These are phyloP conservation scores for Zeuzera pyrina DNA, from an alignment of 2,888 invertebrate species.

Conservation along the genomic window DNA sequence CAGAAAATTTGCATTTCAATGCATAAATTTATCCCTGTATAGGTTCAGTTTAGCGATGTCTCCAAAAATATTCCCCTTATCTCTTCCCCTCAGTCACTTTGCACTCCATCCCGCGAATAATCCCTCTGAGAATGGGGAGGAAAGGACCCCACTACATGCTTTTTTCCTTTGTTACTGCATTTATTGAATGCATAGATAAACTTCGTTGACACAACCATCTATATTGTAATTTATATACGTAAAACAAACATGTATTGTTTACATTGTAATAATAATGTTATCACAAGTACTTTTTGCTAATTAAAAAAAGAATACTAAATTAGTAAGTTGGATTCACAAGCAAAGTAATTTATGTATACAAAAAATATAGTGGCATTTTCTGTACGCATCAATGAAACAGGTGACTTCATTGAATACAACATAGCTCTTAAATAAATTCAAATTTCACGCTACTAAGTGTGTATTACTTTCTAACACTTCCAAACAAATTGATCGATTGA, in stretches of 20 bases:
- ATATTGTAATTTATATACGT: neutral
- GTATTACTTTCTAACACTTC: slow-evolving; percentile 33
- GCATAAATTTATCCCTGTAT: slow-evolving; percentile 61
- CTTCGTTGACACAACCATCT: too few species aligned
- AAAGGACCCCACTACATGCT: too few species aligned
- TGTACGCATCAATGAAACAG: neutral
- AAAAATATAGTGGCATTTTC: too few species aligned
- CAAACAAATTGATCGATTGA: slow-evolving; percentile 53
- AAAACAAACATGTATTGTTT: neutral
- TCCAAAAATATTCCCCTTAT: slow-evolving; percentile 51
- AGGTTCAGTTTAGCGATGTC: slow-evolving; percentile 25
- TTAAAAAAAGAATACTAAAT: too few species aligned
- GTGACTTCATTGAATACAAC: slow-evolving; percentile 15
- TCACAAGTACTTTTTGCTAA: too few species aligned
- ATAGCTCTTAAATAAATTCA: slow-evolving; percentile 48
- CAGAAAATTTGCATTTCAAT: slow-evolving; percentile 62
- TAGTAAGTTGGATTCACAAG: too few species aligned
- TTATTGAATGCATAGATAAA: too few species aligned
- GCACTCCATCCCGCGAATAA: slow-evolving; percentile 56
- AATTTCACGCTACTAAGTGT: slow-evolving; percentile 49
- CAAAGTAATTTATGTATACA: too few species aligned
- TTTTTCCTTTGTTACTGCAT: too few species aligned
- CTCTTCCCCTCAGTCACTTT: slow-evolving; percentile 53
- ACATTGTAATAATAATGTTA: neutral
- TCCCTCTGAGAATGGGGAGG: slow-evolving; percentile 44